A percentile compares a stretch with the other conserved stretches of the same genome.
Evolutionary conservation across 2,888 invertebrate genomes (phyloP).

Genomic region (Anthrax anthrax): DNA sequence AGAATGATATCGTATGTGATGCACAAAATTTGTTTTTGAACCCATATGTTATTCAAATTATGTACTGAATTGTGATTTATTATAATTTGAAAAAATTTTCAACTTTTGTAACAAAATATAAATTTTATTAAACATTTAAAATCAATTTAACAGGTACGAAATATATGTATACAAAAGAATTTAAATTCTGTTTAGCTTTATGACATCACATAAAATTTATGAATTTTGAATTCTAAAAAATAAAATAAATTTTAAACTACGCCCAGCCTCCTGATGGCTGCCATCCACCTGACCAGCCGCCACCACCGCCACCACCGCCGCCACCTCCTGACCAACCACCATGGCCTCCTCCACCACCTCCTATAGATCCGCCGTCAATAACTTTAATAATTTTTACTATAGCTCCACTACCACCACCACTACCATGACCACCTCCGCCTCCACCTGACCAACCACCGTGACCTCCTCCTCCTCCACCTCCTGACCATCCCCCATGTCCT

Average conservation of each 20-base stretch:
- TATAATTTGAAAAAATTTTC: too few species aligned
- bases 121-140: background rate
- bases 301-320: background rate
- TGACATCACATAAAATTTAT: background rate
- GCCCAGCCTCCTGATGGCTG: constrained; percentile 5
- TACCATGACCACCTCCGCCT: background rate
- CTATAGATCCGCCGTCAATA: constrained; percentile 1
- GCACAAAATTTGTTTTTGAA: too few species aligned
- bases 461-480: constrained; percentile 2
- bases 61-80: too few species aligned
- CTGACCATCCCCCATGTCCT: background rate
- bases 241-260: background rate
- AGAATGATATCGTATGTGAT: too few species aligned
- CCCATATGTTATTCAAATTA: too few species aligned
- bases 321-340: constrained; percentile 3
- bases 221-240: background rate
- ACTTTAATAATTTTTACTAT: constrained; percentile 3
- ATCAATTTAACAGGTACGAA: background rate
- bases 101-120: too few species aligned
- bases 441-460: background rate
- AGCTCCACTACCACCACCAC: background rate
- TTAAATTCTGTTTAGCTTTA: background rate
- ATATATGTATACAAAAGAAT: background rate
- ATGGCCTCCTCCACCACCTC: background rate
- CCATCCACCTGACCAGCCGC: constrained; percentile 2